phyloP scores from a whole-genome alignment of 2,797 vertebrate genomes.

The Echiichthys vipera region DNA sequence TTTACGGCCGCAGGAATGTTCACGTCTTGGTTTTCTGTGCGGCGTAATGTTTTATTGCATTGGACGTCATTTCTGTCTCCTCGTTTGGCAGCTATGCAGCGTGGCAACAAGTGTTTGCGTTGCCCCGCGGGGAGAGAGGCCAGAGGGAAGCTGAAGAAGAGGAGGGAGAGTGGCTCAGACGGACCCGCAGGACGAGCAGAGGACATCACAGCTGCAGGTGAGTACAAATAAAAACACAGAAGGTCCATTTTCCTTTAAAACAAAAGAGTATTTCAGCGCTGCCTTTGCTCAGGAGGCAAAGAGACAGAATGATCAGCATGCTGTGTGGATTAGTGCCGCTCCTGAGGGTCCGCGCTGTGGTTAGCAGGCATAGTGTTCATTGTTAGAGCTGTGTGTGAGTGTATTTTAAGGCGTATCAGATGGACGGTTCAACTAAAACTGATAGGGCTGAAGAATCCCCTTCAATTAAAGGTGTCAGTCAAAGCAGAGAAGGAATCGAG shows the following conservation, averaged over 20 bases:
- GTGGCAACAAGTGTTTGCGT: constrained; percentile 43
- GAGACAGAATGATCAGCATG: not conserved
- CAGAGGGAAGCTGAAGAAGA: constrained; percentile 8
- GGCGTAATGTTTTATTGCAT: constrained; percentile 67
- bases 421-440: constrained; percentile 6
- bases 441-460: constrained; percentile 22
- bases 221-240: not conserved
- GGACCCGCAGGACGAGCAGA: constrained; percentile 14
- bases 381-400: constrained; percentile 21
- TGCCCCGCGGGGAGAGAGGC: not conserved
- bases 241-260: too few relatives aligned
- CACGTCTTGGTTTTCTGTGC: constrained; percentile 64
- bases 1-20: constrained; percentile 68
- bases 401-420: constrained; percentile 31
- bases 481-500: too few relatives aligned
- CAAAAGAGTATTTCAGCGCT: not conserved
- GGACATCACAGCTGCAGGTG: constrained; percentile 37
- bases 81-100: constrained; percentile 53
- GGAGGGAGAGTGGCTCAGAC: constrained; percentile 10
- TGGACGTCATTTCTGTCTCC: constrained; percentile 45
- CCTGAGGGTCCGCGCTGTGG: not conserved
- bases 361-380: constrained; percentile 8
- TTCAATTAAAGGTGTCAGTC: constrained; percentile 22
- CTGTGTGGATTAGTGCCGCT: not conserved
- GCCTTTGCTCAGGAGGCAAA: not conserved